Evolutionary conservation across 2,797 vertebrate genomes (phyloP).

Genomic region (Alauda arvensis): DNA sequence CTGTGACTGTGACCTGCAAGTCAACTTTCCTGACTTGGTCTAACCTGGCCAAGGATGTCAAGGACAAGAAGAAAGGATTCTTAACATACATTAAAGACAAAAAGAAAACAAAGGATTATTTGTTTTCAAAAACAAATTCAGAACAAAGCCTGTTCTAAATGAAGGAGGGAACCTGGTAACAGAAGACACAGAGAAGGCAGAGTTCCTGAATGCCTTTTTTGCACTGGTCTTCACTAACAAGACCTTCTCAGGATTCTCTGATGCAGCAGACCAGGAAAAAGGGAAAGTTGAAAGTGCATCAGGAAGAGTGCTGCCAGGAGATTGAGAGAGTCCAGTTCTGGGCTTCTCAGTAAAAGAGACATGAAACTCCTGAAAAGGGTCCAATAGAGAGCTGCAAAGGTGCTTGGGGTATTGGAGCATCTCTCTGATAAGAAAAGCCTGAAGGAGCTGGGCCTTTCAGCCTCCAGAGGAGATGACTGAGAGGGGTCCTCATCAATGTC

Average conservation of each 20-base stretch:
- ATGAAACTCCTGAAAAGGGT: neutral
- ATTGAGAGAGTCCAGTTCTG: neutral
- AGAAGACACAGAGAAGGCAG: neutral
- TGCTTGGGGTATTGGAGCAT: neutral
- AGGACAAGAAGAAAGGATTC: neutral
- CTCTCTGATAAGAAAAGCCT: neutral
- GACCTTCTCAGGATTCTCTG: neutral
- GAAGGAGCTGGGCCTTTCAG: neutral
- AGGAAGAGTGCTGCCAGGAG: neutral
- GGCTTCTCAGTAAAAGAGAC: neutral
- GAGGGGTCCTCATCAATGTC: neutral
- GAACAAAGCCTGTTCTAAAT: neutral
- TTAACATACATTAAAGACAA: neutral
- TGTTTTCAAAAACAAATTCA: neutral
- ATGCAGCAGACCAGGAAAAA: neutral
- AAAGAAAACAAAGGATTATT: neutral
- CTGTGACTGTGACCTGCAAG: too few species aligned
- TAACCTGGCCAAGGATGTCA: neutral
- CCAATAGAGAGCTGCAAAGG: neutral
- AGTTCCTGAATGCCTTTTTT: neutral
- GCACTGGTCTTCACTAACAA: neutral
- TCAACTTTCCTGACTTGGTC: neutral
- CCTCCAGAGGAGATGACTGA: neutral
- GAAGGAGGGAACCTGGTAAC: neutral
- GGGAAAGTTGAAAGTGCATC: neutral